These are phyloP conservation scores for Prietella phreatophila DNA, from an alignment of 2,113 vertebrate species.

Conservation along the genomic window DNA sequence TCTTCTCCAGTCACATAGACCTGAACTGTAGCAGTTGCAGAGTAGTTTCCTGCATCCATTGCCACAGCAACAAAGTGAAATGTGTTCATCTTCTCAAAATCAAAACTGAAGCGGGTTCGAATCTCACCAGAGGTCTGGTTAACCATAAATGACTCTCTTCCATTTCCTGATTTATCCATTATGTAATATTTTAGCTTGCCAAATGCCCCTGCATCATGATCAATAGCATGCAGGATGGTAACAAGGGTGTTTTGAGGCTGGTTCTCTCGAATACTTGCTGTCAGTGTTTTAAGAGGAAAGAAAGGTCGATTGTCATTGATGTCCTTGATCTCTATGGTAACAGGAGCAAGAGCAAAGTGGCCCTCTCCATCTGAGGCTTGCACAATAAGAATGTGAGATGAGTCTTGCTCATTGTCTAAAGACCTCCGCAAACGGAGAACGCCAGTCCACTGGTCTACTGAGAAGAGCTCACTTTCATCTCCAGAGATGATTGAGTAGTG, in stretches of 20 bases:
- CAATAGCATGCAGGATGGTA: conserved; percentile 84
- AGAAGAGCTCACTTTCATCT: conserved; percentile 81
- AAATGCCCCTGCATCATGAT: conserved; percentile 81
- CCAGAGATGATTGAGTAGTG: conserved; percentile 89
- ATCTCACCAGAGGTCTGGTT: conserved; percentile 86
- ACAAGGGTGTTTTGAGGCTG: conserved; percentile 84
- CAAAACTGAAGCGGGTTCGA: conserved; percentile 79
- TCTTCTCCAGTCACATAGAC: conserved; percentile 93
- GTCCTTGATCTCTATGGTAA: conserved; percentile 87
- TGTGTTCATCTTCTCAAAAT: conserved; percentile 86
- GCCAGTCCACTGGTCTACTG: conserved; percentile 82
- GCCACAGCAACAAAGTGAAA: conserved; percentile 85
- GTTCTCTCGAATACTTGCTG: conserved; percentile 88
- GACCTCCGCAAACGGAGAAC: conserved; percentile 75
- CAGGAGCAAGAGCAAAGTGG: conserved; percentile 81
- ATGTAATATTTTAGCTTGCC: conserved; percentile 83
- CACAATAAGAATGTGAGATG: conserved; percentile 79
- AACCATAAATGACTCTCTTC: conserved; percentile 76
- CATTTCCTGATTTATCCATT: conserved; percentile 62
- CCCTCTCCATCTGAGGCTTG: conserved; percentile 80
- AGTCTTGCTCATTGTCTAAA: conserved; percentile 82
- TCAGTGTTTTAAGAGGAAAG: conserved; percentile 85
- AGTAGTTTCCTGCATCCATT: conserved; percentile 85
- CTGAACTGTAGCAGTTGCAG: conserved; percentile 86
- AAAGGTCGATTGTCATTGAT: conserved; percentile 89